Evolutionary conservation across 2,888 invertebrate genomes (phyloP), one percentile per base, ranked within the genome.

Genomic region (Andrena marginata): DNA sequence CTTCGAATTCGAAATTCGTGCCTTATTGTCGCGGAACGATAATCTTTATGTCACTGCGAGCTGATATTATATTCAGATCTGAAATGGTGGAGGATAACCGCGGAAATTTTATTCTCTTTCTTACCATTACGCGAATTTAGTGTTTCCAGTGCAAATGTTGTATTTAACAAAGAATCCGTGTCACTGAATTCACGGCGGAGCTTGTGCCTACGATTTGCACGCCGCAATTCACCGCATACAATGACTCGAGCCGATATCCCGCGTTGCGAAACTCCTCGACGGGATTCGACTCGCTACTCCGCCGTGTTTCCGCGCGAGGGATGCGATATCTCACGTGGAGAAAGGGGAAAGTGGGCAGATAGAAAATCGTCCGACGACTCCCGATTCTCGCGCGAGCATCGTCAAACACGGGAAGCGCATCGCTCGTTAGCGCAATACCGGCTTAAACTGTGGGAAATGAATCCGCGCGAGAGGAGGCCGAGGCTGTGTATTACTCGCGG

Each of bases 391-490:
- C 33, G 20, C 42, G 3, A 48, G 62, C 35, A 77, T 68, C 72
- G 62, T 78, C 72, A 82, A 80, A 75, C 74, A 60, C 81, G 74
- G 67, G 71, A 63, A 71, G 75, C 67, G 67, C 73, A 65, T 79
- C 75, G 60, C 42, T 83, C 65, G 72, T 83, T 77, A 81, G 62
- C 77, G 81, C 77, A 70, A 77, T 80, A 48, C 23, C 64, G 35
- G 49, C 33, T 80, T 48, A 72, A 81, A 83, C 73, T 81, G 82
- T 82, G 82, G 80, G 76, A 82, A 76, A 80, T 76, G 82, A 71
- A 72, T 73, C 23, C 35, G 65, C 60, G 81, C 64, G 23, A 33
- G 62, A 54, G 42, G 54, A 35, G 51, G 51, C 33, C 31, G 70
- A 51, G 48, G 63, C 68, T 64, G 51, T 51, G 75, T 64, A 31